Percentiles rank a stretch among this genome's conserved stretches.
phyloP scores from a whole-genome alignment of 2,113 vertebrate genomes.

The Sclerurus mexicanus region DNA sequence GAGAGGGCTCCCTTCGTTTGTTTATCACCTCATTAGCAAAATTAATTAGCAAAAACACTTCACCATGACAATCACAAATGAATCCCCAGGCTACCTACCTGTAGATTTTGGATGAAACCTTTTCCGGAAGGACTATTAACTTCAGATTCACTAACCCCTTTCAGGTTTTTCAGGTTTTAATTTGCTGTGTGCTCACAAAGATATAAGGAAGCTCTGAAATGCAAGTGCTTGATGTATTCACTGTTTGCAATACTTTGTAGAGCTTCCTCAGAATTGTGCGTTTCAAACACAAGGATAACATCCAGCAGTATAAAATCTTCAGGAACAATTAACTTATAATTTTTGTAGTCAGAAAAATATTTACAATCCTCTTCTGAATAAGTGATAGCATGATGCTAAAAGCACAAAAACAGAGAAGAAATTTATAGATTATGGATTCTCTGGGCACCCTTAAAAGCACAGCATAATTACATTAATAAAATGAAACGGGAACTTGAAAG shows the following conservation, averaged over 20 bases:
- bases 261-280: neutral
- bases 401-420: neutral
- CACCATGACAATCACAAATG: slow-evolving; percentile 17
- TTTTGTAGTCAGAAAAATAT: slow-evolving; percentile 23
- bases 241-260: neutral
- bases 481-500: slow-evolving; percentile 7
- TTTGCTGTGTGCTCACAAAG: neutral
- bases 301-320: neutral
- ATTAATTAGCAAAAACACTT: slow-evolving; percentile 55
- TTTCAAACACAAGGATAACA: slow-evolving; percentile 6
- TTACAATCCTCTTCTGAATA: neutral
- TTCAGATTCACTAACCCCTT: neutral
- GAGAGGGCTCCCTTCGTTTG: slow-evolving; percentile 16
- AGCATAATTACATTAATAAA: neutral
- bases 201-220: neutral
- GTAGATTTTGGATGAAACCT: neutral
- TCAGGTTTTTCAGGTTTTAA: neutral
- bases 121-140: neutral
- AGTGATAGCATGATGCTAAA: neutral
- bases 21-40: slow-evolving; percentile 63
- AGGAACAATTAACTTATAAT: neutral
- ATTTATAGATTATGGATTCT: neutral
- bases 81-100: slow-evolving; percentile 31
- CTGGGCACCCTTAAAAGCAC: neutral
- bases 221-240: neutral